phyloP scores from a whole-genome alignment of 2,113 vertebrate species.

The Brachionichthys hirsutus region DNA sequence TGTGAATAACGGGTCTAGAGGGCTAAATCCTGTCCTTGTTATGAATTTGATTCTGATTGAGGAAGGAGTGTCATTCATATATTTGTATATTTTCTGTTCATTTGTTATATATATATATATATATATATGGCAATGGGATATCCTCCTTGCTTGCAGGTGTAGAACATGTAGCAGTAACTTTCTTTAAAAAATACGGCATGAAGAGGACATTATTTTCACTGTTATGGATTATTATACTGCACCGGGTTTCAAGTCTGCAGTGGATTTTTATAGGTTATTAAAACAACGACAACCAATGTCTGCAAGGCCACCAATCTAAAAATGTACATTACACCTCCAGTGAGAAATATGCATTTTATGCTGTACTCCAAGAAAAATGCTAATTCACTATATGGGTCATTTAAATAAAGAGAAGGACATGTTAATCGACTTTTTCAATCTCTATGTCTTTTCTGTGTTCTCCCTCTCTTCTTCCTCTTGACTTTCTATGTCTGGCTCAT shows the following conservation, averaged over 20 bases:
- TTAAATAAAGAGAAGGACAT: slow-evolving; percentile 27
- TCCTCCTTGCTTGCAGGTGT: no score
- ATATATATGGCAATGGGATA: no score
- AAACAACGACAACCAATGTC: slow-evolving; percentile 14
- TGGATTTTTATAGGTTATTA: slow-evolving; percentile 33
- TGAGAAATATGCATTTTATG: slow-evolving; percentile 42
- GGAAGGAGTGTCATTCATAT: no score
- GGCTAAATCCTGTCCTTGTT: no score
- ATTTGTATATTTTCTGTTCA: no score
- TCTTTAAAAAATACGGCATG: not conserved
- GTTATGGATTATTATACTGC: slow-evolving; percentile 16
- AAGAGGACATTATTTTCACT: slow-evolving; percentile 5
- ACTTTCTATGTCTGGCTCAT: slow-evolving; percentile 1
- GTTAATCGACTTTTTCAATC: slow-evolving; percentile 28
- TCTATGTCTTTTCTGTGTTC: slow-evolving; percentile 1
- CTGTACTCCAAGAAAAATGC: slow-evolving; percentile 46
- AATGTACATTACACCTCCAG: slow-evolving; percentile 30
- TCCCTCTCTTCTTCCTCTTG: not conserved
- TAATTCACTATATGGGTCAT: slow-evolving; percentile 31
- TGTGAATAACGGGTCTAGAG: no score
- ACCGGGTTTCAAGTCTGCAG: not conserved
- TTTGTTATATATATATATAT: no score
- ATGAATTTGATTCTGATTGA: slow-evolving; percentile 7
- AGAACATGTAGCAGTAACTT: not conserved
- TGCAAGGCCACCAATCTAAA: slow-evolving; percentile 2